These are phyloP conservation scores for Micoletzkya japonica DNA, from an alignment of 2,888 invertebrate species.

Conservation along the genomic window DNA sequence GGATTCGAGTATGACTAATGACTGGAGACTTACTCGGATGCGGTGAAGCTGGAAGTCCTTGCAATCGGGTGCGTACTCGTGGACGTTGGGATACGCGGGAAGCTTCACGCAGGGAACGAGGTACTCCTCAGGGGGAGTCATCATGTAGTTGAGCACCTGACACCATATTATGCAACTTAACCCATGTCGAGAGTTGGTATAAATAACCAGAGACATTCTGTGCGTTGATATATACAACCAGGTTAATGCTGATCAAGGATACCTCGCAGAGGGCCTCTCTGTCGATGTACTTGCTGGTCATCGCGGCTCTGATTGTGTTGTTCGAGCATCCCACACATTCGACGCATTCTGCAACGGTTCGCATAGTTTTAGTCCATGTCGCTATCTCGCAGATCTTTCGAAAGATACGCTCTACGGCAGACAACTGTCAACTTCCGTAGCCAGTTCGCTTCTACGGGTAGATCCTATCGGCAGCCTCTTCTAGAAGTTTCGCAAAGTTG, in stretches of 20 bases:
- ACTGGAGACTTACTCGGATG: constrained; percentile 39
- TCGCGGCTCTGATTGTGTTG: constrained; percentile 92
- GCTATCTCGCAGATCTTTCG: too few species aligned
- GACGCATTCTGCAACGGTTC: constrained; percentile 78
- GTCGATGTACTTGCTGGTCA: constrained; percentile 92
- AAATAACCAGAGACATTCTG: too few species aligned
- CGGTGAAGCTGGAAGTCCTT: constrained; percentile 58
- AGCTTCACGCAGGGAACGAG: constrained; percentile 45
- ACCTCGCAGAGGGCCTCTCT: constrained; percentile 77
- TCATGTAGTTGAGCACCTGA: constrained; percentile 77
- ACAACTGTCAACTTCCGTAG: too few species aligned
- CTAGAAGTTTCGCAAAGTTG: too few species aligned
- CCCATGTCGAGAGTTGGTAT: too few species aligned
- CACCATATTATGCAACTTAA: too few species aligned
- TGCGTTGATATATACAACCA: too few species aligned
- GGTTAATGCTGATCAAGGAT: too few species aligned
- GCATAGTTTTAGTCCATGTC: not conserved
- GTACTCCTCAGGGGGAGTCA: constrained; percentile 57
- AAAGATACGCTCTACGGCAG: too few species aligned
- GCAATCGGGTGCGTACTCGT: constrained; percentile 60
- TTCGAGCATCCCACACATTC: constrained; percentile 99
- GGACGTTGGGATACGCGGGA: constrained; percentile 39
- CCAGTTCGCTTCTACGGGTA: too few species aligned
- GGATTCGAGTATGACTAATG: not conserved
- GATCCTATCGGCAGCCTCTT: too few species aligned